Conservation (phyloP, 2,797 vertebrate genomes). For the Diglossa cyanea region DNA sequence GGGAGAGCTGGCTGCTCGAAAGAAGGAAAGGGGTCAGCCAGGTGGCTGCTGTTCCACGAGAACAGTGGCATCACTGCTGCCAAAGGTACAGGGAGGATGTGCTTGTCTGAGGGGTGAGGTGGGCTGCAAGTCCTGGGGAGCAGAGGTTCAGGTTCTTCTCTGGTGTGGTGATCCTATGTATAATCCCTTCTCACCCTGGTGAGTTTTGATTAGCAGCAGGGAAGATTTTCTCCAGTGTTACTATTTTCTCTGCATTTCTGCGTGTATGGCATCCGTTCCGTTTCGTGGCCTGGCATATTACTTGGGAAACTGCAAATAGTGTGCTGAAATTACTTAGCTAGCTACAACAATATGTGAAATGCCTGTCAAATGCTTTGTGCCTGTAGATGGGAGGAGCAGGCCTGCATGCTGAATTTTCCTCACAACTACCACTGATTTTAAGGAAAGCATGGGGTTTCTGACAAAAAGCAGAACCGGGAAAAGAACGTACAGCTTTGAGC, state of each 20-base stretch:
- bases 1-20: neutral
- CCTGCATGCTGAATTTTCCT: neutral
- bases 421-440: neutral
- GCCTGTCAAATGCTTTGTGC: neutral
- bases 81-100: neutral
- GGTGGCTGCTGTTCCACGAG: accelerated
- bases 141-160: neutral
- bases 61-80: neutral
- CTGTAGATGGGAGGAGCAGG: neutral
- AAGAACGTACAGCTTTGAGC: neutral
- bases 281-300: neutral
- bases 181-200: neutral
- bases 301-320: neutral
- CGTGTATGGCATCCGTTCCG: neutral
- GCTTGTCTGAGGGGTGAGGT: neutral
- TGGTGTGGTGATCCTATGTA: accelerated
- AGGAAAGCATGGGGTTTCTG: neutral
- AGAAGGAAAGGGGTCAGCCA: neutral
- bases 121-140: accelerated
- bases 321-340: slow-evolving; percentile 9
- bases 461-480: neutral
- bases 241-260: neutral
- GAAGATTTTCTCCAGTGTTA: neutral
- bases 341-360: neutral
- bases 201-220: neutral